Conservation (phyloP, 1,140 invertebrate genomes). For the Ladona fulva region DNA sequence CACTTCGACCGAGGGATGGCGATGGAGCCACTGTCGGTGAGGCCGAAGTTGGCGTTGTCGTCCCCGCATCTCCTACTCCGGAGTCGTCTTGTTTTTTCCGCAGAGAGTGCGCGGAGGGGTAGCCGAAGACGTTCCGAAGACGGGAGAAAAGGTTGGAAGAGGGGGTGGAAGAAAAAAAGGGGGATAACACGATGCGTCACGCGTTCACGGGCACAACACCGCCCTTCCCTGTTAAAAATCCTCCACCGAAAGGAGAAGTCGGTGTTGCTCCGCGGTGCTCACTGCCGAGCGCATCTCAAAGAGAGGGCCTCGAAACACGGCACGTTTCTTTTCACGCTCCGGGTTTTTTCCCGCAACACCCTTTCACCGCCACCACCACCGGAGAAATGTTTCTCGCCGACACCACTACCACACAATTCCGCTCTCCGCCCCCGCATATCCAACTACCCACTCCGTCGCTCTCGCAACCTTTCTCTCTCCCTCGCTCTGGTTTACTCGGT, state of each 20-base stretch:
- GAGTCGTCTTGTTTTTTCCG: not conserved
- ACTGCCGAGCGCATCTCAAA: too few species aligned
- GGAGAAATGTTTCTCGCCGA: not conserved
- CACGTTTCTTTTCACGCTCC: not conserved
- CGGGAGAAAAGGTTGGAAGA: not conserved
- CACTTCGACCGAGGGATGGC: not conserved
- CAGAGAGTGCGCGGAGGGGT: not conserved
- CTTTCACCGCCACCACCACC: not conserved
- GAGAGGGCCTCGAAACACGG: not conserved
- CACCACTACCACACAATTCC: not conserved
- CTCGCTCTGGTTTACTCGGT: too few species aligned
- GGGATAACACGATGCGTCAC: not conserved
- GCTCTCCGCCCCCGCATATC: not conserved
- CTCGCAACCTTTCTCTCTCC: too few species aligned
- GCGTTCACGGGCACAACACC: not conserved
- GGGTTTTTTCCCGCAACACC: not conserved
- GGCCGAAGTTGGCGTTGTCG: not conserved
- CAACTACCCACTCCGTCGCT: not conserved
- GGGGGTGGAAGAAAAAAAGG: not conserved
- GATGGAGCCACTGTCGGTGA: not conserved
- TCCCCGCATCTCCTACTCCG: not conserved
- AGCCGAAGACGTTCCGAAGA: too few species aligned
- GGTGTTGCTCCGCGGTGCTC: not conserved
- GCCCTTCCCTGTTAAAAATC: not conserved
- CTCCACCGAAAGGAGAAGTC: not conserved